phyloP scores from a whole-genome alignment of 1,140 invertebrate species.

The Latrodectus geometricus region DNA sequence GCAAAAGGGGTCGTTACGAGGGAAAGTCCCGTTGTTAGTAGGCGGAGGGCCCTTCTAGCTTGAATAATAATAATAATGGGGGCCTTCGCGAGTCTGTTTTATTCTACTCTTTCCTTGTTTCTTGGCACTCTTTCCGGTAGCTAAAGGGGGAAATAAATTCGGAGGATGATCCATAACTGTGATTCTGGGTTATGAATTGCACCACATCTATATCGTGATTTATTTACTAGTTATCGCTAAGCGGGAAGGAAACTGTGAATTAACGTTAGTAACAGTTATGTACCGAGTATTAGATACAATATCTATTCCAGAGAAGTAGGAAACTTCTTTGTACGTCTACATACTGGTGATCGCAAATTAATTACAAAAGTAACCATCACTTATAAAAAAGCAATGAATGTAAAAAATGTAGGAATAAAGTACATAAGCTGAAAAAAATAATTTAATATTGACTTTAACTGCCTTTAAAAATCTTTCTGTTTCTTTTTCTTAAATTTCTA shows the following conservation, averaged over 20 bases:
- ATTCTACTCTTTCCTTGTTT: constrained; percentile 3
- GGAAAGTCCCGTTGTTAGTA: constrained; percentile 32
- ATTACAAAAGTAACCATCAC: too few relatives aligned
- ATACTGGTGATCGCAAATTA: too few relatives aligned
- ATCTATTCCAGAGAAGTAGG: too few relatives aligned
- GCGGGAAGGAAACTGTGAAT: background rate
- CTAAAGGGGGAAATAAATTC: constrained; percentile 17
- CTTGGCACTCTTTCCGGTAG: background rate
- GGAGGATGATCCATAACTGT: background rate
- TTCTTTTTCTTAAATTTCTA: too few relatives aligned
- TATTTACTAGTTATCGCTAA: background rate
- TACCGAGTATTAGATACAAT: background rate
- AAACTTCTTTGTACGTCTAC: too few relatives aligned
- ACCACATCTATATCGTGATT: background rate
- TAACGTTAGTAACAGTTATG: background rate
- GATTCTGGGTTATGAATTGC: background rate
- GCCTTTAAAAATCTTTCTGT: too few relatives aligned
- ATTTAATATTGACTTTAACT: too few relatives aligned
- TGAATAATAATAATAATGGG: constrained; percentile 58
- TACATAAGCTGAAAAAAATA: too few relatives aligned
- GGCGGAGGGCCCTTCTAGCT: constrained; percentile 32
- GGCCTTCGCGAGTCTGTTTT: constrained; percentile 7
- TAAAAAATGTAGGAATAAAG: too few relatives aligned
- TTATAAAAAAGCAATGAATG: too few relatives aligned
- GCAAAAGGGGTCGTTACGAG: constrained; percentile 27